Evolutionary conservation across 1,140 invertebrate genomes (phyloP).

Genomic region (Pogonus chalceus): DNA sequence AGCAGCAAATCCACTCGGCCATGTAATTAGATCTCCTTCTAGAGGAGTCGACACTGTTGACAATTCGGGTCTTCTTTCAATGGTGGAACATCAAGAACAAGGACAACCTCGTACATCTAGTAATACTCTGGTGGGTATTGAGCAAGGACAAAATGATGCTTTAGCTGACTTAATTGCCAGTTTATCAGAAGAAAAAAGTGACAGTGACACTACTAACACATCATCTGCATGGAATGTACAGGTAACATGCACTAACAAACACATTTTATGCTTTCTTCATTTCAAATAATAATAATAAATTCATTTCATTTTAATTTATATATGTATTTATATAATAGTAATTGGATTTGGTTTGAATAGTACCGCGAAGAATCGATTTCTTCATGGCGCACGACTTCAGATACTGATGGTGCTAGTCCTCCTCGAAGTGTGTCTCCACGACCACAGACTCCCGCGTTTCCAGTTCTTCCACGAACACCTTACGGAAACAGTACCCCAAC

Average conservation of each 20-base stretch:
- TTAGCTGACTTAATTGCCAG: constrained; percentile 32
- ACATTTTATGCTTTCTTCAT: constrained; percentile 11
- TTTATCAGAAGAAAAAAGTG: constrained; percentile 32
- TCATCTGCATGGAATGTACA: constrained; percentile 30
- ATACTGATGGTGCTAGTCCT: constrained; percentile 44
- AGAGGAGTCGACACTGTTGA: constrained; percentile 27
- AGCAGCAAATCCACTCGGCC: constrained; percentile 29
- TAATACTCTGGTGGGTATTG: constrained; percentile 35
- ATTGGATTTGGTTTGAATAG: too few relatives aligned
- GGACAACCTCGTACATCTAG: constrained; percentile 37
- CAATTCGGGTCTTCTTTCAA: constrained; percentile 37
- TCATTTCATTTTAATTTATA: too few relatives aligned
- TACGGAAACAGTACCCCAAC: constrained; percentile 55
- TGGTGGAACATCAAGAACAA: constrained; percentile 35
- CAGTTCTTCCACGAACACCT: constrained; percentile 77
- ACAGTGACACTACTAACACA: constrained; percentile 28
- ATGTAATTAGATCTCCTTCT: constrained; percentile 24
- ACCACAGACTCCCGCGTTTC: constrained; percentile 82
- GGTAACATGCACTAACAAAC: constrained; percentile 30
- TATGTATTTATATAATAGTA: too few relatives aligned
- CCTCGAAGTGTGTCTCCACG: constrained; percentile 42
- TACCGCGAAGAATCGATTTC: constrained; percentile 52
- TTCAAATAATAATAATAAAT: too few relatives aligned
- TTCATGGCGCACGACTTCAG: constrained; percentile 48
- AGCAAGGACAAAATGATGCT: constrained; percentile 29